Evolutionary conservation across 1,140 invertebrate species (phyloP), one percentile per base, ranked within the genome.

Genomic region (Drosophila saltans): DNA sequence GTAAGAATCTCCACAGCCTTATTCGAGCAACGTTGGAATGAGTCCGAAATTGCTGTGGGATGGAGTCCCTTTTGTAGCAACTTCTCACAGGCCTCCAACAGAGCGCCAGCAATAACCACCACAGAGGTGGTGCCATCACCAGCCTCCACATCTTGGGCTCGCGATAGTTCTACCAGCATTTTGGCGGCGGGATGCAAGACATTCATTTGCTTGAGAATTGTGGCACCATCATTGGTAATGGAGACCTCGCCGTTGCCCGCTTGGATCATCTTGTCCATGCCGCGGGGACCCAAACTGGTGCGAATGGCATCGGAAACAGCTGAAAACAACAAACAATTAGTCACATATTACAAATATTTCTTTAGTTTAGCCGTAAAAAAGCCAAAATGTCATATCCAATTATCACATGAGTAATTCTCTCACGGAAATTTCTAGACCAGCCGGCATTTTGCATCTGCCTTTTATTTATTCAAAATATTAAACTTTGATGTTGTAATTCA

Each of bases 181-280:
- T 99, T 99, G 45, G 99, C 99, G 80, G 99, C 98, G 67, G 99
- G 99, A 93, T 99, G 99, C 78, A 98, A 94, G 8, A 99, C 98
- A 93, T 98, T 98, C 96, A 99, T 99, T 94, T 99, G 97, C 93
- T 99, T 99, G 43, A 99, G 93, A 93, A 99, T 99, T 30, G 99
- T 99, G 30, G 99, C 99, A 72, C 99, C 99, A 95, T 99, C 99
- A 94, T 99, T 99, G 56, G 99, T 99, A 67, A 99, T 99, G 8
- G 98, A 99, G 0, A 99, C 99, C 94, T 99, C 98, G 8, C 98
- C 98, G 94, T 98, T 99, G 11, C 95, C 95, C 57, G 97, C 94
- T 95, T 99, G 99, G 80, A 99, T 99, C 99, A 99, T 99, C 95
- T 99, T 99, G 92, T 99, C 99, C 99, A 99, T 99, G 77, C 99